Evolutionary conservation across 2,888 invertebrate species (phyloP), one percentile per base, ranked within the genome.

Genomic region (Leucophenga montana): DNA sequence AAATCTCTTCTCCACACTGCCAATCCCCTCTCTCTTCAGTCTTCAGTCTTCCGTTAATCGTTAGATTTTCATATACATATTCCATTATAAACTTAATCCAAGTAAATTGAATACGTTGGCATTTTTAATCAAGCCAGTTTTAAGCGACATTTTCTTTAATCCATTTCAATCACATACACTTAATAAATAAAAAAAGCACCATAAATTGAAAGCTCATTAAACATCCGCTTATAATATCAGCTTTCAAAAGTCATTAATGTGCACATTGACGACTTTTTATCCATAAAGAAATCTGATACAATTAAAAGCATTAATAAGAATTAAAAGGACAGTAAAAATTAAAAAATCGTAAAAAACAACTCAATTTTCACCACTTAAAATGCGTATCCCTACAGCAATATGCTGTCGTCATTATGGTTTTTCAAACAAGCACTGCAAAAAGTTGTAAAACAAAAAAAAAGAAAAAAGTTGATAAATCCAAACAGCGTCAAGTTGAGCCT

Each of bases 401-500:
- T 61, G 61, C 33, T 64, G 62, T 64, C 48, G 53, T 61, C 68
- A 68, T 68, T 59, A 62, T 68, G 50, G 61, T 53, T 61, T 68
- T 62, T 53, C 50, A 53, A 65, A 39, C 39, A 39, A n/a, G 50
- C 6, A 50, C 16, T n/a, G 50, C 1, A 50, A 50, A 50, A 50
- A 27, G 66, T 66, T 46, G 57, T 39, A 13, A 57, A 74, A 66
- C 20, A 13, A 57, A 74, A 66, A 27, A 68, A 48, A 57, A 68
- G 67, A 70, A 18, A 16, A 31, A 27, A 6, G 67, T 68, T 71
- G 57, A 64, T 71, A 62, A 64, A 54, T 31, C 4, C 50, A 62
- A 48, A 56, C 61, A 57, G 16, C 74, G 71, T 62, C 67, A 71
- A 78, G 83, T 78, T 81, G 80, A 83, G 83, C 81, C 82, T 82